Conservation (phyloP, 2,888 invertebrate genomes). For the Lasioglossum leucozonium region DNA sequence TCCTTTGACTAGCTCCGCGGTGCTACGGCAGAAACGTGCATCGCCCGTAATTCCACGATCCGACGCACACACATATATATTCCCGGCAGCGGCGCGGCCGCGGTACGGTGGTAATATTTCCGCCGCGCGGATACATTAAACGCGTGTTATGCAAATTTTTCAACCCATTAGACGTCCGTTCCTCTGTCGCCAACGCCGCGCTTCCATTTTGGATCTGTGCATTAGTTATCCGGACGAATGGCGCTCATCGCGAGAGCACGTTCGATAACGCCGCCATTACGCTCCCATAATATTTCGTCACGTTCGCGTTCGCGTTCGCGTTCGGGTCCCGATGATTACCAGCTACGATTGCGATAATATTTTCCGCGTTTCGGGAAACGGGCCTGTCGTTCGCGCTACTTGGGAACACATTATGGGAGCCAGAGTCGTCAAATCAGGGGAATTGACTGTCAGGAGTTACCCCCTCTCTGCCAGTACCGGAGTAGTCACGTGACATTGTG, state of each 20-base stretch:
- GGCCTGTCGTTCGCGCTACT: not conserved
- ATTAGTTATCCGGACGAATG: conserved; percentile 50
- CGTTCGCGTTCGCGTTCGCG: not conserved
- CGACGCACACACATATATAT: conserved; percentile 5
- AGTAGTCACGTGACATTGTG: too few relatives aligned
- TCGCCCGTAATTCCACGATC: conserved; percentile 34
- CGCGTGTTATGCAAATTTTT: conserved; percentile 60
- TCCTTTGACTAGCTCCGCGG: conserved; percentile 11
- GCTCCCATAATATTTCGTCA: conserved; percentile 40
- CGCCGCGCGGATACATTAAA: conserved; percentile 47
- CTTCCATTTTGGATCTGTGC: conserved; percentile 55
- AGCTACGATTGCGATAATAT: not conserved
- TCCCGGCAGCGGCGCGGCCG: not conserved
- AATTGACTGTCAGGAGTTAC: too few relatives aligned
- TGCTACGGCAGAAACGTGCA: not conserved
- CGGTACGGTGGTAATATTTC: conserved; percentile 26
- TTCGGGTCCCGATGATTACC: conserved; percentile 25
- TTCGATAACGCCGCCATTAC: conserved; percentile 45
- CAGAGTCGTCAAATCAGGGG: too few relatives aligned
- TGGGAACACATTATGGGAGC: not conserved
- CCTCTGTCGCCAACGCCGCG: conserved; percentile 24
- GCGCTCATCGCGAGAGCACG: conserved; percentile 31
- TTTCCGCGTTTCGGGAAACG: not conserved
- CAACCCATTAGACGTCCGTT: conserved; percentile 58
- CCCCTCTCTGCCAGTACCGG: too few relatives aligned